Evolutionary conservation across 2,113 vertebrate species (phyloP).

Genomic region (Coreoperca whiteheadi): DNA sequence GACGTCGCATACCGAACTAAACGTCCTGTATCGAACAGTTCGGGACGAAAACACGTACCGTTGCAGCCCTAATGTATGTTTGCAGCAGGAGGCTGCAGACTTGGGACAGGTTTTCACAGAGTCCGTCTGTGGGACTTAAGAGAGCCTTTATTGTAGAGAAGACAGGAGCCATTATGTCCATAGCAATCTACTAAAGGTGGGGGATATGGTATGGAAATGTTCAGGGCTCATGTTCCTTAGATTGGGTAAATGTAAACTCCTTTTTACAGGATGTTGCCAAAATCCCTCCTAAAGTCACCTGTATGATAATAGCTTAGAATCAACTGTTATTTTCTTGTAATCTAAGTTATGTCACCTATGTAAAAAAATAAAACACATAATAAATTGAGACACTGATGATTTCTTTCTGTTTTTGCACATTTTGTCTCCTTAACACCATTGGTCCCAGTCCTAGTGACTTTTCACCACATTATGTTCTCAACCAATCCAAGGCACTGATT

Average conservation of each 20-base stretch:
- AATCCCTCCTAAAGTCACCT: background rate
- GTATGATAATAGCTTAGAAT: background rate
- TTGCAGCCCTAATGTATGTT: background rate
- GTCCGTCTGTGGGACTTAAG: background rate
- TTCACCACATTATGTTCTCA: conserved; percentile 54
- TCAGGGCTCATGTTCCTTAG: background rate
- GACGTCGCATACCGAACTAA: too few relatives aligned
- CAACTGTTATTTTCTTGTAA: background rate
- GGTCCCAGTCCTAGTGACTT: conserved; percentile 22
- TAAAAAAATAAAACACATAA: background rate
- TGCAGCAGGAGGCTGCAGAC: conserved; percentile 20
- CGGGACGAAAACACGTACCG: too few relatives aligned
- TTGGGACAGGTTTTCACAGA: background rate
- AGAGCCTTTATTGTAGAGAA: background rate
- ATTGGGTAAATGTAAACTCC: background rate
- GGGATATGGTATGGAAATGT: background rate
- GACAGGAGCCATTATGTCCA: background rate
- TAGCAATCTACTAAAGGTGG: background rate
- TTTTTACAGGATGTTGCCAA: background rate
- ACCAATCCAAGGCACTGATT: conserved; percentile 46
- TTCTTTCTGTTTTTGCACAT: background rate
- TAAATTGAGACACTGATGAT: background rate
- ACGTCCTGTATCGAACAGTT: too few relatives aligned
- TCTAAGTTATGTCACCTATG: too few relatives aligned
- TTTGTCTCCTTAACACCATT: conserved; percentile 22